Evolutionary conservation across 2,888 invertebrate genomes (phyloP).

Genomic region (Protodeltote pygarga): DNA sequence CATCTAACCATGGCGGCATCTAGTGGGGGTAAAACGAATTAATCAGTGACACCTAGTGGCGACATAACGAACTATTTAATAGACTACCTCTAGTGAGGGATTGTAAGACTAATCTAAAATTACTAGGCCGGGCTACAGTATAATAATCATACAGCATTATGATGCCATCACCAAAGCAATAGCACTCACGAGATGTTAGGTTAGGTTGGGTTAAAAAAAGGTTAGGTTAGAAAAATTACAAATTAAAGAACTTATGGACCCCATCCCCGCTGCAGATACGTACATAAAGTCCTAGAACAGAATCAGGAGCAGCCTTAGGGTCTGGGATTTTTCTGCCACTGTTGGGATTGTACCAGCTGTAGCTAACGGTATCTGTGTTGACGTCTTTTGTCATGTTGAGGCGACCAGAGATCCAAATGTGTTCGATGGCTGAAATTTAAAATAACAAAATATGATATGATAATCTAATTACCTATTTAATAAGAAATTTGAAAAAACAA

Average conservation of each 20-base stretch:
- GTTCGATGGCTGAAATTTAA: constrained; percentile 68
- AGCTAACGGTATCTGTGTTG: constrained; percentile 55
- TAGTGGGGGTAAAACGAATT: constrained; percentile 42
- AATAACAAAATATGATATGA: not conserved
- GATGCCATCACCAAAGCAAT: too few relatives aligned
- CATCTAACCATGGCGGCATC: constrained; percentile 83
- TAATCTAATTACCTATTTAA: too few relatives aligned
- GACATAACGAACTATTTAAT: not conserved
- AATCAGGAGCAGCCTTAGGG: constrained; percentile 51
- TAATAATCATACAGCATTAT: too few relatives aligned
- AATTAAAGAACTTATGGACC: not conserved
- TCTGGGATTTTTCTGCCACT: constrained; percentile 67
- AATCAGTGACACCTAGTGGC: constrained; percentile 10
- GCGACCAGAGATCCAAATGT: constrained; percentile 79
- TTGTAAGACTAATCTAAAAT: not conserved
- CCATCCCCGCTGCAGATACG: constrained; percentile 40
- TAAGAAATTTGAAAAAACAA: too few relatives aligned
- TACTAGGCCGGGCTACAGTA: not conserved
- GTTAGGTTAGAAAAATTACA: too few relatives aligned
- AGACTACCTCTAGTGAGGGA: not conserved
- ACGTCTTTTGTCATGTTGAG: constrained; percentile 73
- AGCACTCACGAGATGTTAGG: too few relatives aligned
- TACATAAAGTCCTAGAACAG: constrained; percentile 51
- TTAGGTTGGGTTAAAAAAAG: too few relatives aligned
- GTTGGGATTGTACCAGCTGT: constrained; percentile 70